Evolutionary conservation across 2,113 vertebrate genomes (phyloP), one percentile per base, ranked within the genome.

Genomic region (Cyprinus carpio): DNA sequence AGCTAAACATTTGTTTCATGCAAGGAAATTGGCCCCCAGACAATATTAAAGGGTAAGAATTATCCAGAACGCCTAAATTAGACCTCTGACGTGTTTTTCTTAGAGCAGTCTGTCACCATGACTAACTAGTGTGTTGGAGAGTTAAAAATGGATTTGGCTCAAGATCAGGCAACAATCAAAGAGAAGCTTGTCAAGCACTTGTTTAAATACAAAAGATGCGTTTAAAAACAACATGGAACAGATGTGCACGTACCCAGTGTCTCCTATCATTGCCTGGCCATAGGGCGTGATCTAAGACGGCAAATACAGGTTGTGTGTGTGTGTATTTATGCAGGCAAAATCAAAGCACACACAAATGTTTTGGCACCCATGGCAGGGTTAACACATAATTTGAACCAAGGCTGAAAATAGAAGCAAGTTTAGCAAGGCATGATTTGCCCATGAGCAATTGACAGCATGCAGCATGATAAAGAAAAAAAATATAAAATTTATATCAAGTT

Each of bases 121-220:
- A 84, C 84, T 84, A n/a, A 84, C 87, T 81, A 43, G 54, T 69
- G 49, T 79, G 64, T 43, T 74, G 67, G 18, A 43, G 84, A 56
- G 81, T 88, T 64, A 60, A 82, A n/a, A 84, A 84, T 31, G 46
- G 84, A 81, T 81, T 74, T 72, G 80, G 75, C 58, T 81, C 23
- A 54, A 88, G 84, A 82, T 72, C 72, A 64, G 46, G 25, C 62
- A 25, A 25, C 76, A 58, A 86, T 86, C 87, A 86, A 88, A 88
- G 87, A 77, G 64, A 18, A 58, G 65, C 54, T 76, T 64, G 62
- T 78, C 40, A 54, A 85, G 83, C 34, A 64, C 60, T 79, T 84
- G 77, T 79, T 31, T 51, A n/a, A n/a, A 46, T 37, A 18, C 4
- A 43, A 54, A 20, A 12, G 43, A 31, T 58, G 51, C 20, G 20